These are phyloP conservation scores for Pipistrellus kuhlii DNA, from an alignment of 2,797 vertebrate genomes.

Conservation along the genomic window DNA sequence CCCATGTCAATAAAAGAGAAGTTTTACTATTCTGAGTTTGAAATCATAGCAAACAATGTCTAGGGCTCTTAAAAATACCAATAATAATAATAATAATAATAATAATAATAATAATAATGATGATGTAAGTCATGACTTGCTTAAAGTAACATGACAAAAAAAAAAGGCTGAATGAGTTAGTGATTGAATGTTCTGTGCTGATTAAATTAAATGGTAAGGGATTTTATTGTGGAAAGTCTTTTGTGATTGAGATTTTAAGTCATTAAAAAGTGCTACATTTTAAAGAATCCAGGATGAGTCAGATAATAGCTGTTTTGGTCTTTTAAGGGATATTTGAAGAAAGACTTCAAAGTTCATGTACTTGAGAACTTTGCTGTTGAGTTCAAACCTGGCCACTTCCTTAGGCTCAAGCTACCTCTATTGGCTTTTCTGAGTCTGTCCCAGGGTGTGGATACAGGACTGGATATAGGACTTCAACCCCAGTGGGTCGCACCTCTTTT, in stretches of 20 bases:
- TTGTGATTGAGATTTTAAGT: background rate
- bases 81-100: background rate
- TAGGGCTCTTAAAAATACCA: background rate
- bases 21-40: constrained; percentile 30
- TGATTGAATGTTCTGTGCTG: background rate
- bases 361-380: background rate
- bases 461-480: constrained; percentile 50
- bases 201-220: background rate
- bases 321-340: background rate
- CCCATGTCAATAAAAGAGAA: background rate
- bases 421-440: constrained; percentile 22
- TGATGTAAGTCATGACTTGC: background rate
- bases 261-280: background rate
- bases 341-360: constrained; percentile 22
- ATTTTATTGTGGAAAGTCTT: background rate
- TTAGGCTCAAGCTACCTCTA: background rate
- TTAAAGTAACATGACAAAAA: background rate
- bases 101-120: background rate
- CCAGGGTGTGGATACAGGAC: background rate
- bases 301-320: background rate
- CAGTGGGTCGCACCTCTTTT: constrained; percentile 31
- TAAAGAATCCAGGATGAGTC: background rate
- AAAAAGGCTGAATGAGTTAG: background rate
- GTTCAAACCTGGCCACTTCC: background rate
- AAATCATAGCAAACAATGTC: constrained; percentile 15